Evolutionary conservation across 2,113 vertebrate species (phyloP).

Genomic region (Sphaerodactylus townsendi): DNA sequence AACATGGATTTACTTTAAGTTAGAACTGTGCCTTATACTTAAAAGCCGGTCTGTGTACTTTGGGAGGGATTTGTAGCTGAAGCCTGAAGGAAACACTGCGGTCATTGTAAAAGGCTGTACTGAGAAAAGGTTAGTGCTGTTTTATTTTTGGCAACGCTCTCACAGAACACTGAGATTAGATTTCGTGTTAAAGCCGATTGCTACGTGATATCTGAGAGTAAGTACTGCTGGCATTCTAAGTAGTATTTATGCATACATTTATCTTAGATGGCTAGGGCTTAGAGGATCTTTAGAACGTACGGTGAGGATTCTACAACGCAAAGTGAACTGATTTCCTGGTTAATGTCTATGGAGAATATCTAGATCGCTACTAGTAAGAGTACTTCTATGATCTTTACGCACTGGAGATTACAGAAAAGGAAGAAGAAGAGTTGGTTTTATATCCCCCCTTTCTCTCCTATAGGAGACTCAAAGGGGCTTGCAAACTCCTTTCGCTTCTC

Average conservation of each 20-base stretch:
- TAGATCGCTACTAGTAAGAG: background rate
- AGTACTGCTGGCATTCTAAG: slow-evolving; percentile 4
- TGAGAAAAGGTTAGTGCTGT: background rate
- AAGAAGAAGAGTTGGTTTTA: too few relatives aligned
- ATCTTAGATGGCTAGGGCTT: background rate
- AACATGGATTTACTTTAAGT: background rate
- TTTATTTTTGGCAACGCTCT: slow-evolving; percentile 20
- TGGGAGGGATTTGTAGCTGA: background rate
- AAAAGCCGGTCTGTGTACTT: background rate
- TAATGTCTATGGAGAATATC: background rate
- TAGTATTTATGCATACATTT: background rate
- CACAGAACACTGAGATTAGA: background rate
- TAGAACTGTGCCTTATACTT: background rate
- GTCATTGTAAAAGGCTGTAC: background rate
- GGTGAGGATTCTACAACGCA: background rate
- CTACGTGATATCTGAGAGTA: background rate
- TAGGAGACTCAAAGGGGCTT: too few relatives aligned
- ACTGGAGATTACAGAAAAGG: background rate
- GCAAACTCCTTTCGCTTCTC: too few relatives aligned
- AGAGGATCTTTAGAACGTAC: background rate
- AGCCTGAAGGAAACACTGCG: background rate
- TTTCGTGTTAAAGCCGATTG: slow-evolving; percentile 1
- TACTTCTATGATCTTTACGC: background rate
- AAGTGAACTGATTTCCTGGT: background rate
- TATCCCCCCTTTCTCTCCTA: too few relatives aligned